Percentiles rank a stretch among this genome's conserved stretches.
These are phyloP conservation scores for Limnephilus lunatus DNA, from an alignment of 2,888 invertebrate species.

Conservation along the genomic window DNA sequence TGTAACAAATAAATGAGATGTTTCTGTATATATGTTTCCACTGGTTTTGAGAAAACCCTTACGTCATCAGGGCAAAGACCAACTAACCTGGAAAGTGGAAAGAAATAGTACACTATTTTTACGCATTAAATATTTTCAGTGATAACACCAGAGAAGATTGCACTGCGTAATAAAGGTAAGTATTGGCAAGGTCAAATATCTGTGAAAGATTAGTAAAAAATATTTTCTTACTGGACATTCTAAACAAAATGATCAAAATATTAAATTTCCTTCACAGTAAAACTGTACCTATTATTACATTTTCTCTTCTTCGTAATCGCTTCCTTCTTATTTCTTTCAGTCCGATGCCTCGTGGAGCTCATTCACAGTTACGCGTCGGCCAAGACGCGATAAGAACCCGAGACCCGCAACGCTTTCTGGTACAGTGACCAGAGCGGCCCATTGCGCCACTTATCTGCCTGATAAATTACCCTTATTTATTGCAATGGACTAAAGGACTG, in stretches of 20 bases:
- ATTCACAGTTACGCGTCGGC: neutral
- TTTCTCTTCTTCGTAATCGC: neutral
- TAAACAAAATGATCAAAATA: neutral
- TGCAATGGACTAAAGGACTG: slow-evolving; percentile 5
- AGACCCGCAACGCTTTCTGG: neutral
- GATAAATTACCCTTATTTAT: slow-evolving; percentile 34
- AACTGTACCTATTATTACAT: neutral
- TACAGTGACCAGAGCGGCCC: slow-evolving; percentile 15
- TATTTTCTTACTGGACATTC: neutral
- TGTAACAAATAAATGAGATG: too few species aligned
- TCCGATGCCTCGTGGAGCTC: neutral
- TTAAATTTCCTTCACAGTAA: neutral
- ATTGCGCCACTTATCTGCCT: slow-evolving; percentile 38
- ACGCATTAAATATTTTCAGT: too few species aligned
- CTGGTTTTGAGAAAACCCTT: too few species aligned
- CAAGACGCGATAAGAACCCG: slow-evolving; percentile 28
- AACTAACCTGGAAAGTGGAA: too few species aligned
- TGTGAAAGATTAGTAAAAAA: neutral
- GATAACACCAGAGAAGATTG: too few species aligned
- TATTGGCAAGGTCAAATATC: neutral
- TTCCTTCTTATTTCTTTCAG: neutral
- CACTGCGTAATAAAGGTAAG: too few species aligned
- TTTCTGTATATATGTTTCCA: too few species aligned
- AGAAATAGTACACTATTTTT: too few species aligned
- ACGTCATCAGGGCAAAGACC: too few species aligned